Base-by-base conservation (phyloP, 2,797 vertebrate genomes). In the Chelidonichthys spinosus region DNA sequence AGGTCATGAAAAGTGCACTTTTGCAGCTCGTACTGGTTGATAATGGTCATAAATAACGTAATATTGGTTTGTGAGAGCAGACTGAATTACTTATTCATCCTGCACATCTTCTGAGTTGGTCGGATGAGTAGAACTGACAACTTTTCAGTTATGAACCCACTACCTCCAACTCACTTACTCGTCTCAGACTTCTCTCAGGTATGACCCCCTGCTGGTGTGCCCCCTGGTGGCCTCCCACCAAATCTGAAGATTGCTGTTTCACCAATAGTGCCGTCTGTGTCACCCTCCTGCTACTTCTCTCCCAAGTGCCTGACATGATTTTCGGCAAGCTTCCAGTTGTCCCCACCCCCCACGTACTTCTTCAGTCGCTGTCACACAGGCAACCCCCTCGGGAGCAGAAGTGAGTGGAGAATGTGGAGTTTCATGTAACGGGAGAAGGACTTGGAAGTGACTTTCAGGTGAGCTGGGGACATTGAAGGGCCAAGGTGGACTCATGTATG, bases 61-160 rank as follows among this genome's bases (percentile, higher is more conserved):
- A 63, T 46, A 59, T 68, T 70, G 39, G 52, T 76, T 66, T n/a
- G 53, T 69, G 64, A 81, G 56, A 67, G 63, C 7, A 8, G 42
- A 43, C 11, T 52, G 11, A 55, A 69, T 85, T 58, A 67, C 40
- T 79, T 75, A 73, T 85, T 86, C 47, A 84, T 66, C 56, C 58
- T 43, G 50, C 56, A 79, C 64, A 54, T 66, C 36, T 62, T 76
- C 69, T 39, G 52, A 78, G 69, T 69, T 63, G 53, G 71, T 37
- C 72, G 39, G 78, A 58, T 69, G 72, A 87, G 54, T 69, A 44
- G 53, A 85, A 32, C 50, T 76, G 79, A 74, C 74, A 76, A 61
- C 59, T 43, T 74, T 69, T 53, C 49, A 78, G 49, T 83, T 70
- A 63, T 4, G 5, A 74, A 76, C 35, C 69, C 50, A 4, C 58